phyloP scores from a whole-genome alignment of 2,797 vertebrate genomes.

The Lepilemur ruficaudatus region DNA sequence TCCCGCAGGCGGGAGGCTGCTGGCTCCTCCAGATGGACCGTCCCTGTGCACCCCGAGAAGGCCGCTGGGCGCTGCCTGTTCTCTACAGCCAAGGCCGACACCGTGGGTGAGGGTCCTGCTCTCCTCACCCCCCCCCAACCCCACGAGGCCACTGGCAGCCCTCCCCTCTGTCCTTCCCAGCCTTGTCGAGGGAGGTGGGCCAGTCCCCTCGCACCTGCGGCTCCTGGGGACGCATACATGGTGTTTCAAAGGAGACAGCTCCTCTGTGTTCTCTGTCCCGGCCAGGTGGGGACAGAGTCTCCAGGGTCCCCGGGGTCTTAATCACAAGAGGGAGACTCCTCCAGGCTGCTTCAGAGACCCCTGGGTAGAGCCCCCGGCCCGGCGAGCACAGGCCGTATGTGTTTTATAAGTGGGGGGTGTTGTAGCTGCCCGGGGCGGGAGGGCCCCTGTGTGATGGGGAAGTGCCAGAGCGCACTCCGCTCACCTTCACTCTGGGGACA shows the following conservation, averaged over 20 bases:
- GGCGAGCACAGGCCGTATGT: background rate
- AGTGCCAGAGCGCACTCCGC: no score
- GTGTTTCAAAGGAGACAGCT: background rate
- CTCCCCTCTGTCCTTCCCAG: background rate
- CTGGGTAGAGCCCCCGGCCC: background rate
- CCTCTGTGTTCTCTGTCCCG: background rate
- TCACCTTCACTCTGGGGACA: background rate
- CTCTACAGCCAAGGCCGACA: background rate
- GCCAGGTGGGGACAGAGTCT: no score
- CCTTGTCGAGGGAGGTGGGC: rapidly evolving
- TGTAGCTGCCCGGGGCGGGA: no score
- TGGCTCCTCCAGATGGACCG: background rate
- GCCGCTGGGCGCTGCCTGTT: background rate
- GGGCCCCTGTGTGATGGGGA: no score
- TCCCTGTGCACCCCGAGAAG: background rate
- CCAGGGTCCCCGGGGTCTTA: background rate
- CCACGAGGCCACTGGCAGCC: background rate
- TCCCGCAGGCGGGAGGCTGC: no score
- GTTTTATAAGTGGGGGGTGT: no score
- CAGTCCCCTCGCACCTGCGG: rapidly evolving
- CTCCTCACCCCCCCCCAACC: background rate
- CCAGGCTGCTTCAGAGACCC: background rate
- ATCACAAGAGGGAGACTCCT: background rate
- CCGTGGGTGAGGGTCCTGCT: no score
- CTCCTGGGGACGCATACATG: background rate